Percentiles rank a stretch among this genome's conserved stretches.
These are phyloP conservation scores for Acipenser ruthenus DNA, from an alignment of 2,797 vertebrate genomes.

Conservation along the genomic window DNA sequence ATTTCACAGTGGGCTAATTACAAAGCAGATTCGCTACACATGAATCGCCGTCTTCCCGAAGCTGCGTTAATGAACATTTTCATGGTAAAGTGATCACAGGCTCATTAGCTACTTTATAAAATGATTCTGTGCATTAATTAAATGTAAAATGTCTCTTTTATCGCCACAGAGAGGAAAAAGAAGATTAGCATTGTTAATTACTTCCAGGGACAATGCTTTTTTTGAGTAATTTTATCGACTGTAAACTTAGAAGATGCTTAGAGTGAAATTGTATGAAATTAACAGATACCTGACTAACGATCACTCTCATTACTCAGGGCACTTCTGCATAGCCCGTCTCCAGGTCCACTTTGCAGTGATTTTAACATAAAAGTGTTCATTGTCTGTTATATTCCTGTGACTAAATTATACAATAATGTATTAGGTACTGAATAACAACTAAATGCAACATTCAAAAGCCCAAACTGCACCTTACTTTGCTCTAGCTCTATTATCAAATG, in stretches of 20 bases:
- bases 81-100: constrained; percentile 81
- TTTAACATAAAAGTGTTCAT: too few relatives aligned
- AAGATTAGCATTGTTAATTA: constrained; percentile 69
- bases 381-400: too few relatives aligned
- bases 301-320: neutral
- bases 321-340: neutral
- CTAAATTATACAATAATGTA: too few relatives aligned
- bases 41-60: constrained; percentile 61
- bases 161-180: constrained; percentile 54
- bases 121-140: constrained; percentile 87
- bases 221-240: constrained; percentile 37
- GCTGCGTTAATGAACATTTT: constrained; percentile 67
- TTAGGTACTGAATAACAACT: too few relatives aligned
- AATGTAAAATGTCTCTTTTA: constrained; percentile 80
- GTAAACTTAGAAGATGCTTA: constrained; percentile 28
- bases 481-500: too few relatives aligned
- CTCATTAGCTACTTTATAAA: constrained; percentile 88
- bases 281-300: neutral
- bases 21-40: constrained; percentile 65
- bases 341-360: too few relatives aligned
- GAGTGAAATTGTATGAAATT: neutral
- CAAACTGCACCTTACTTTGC: too few relatives aligned
- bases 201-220: constrained; percentile 50
- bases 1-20: constrained; percentile 75
- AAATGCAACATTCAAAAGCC: too few relatives aligned